phyloP scores from a whole-genome alignment of 2,797 vertebrate species.

The Myotis findleyi region DNA sequence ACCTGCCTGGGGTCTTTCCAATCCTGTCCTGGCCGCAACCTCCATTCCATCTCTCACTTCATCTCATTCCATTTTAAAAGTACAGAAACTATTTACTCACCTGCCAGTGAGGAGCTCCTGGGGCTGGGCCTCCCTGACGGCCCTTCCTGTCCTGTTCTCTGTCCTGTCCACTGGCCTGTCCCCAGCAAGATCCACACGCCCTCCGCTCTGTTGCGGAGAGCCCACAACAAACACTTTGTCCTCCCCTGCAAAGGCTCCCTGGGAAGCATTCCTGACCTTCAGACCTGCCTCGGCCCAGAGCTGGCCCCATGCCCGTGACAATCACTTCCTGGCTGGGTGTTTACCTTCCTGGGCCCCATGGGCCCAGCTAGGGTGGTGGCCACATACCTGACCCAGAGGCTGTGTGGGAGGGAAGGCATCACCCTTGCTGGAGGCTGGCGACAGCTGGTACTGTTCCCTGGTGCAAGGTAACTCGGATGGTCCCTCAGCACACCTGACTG shows the following conservation, averaged over 20 bases:
- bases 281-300: conserved; percentile 45
- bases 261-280: conserved; percentile 77
- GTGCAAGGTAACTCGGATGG: not conserved
- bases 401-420: not conserved
- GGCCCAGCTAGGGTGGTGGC: conserved; percentile 71
- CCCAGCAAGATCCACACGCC: conserved; percentile 20
- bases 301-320: conserved; percentile 57
- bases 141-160: not conserved
- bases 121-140: accelerated
- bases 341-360: conserved; percentile 80
- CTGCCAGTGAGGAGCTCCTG: conserved; percentile 61
- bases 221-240: not conserved
- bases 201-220: not conserved
- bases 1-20: not conserved
- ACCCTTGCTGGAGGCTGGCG: not conserved
- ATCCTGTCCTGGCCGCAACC: not conserved
- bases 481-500: accelerated
- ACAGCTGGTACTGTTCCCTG: not conserved
- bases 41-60: not conserved
- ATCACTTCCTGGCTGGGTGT: conserved; percentile 78
- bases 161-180: not conserved
- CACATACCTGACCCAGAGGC: not conserved
- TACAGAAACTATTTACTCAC: conserved; percentile 80
- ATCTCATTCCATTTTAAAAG: not conserved
- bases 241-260: not conserved